Evolutionary conservation across 2,113 vertebrate genomes (phyloP), one percentile per base, ranked within the genome.

Genomic region (Polyodon spathula): DNA sequence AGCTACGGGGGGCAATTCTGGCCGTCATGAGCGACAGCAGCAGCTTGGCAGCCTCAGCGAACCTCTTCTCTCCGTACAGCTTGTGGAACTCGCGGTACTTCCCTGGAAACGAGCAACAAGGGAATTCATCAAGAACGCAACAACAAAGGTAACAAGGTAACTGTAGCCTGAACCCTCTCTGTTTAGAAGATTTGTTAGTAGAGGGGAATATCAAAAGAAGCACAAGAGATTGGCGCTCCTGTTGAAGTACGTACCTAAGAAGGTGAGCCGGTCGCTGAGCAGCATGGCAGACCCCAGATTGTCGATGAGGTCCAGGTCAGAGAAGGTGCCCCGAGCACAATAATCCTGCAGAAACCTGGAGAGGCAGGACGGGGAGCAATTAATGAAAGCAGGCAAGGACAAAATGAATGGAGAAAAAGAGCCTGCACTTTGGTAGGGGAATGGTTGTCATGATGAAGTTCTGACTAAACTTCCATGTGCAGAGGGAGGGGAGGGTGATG

Each of bases 41-140:
- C 46, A 99, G 84, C 65, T 77, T 86, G 0, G 91, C 93, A 0
- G 93, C 95, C 12, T 93, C 93, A 0, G 59, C 41, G 65, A 95
- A 97, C 2, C 68, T 77, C 66, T 93, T 85, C 67, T 99, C 92
- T 4, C 84, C 92, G 0, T 99, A 98, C 0, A 99, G 72, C 56
- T 89, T 84, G 84, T 98, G 96, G 78, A 99, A 99, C 66, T 99
- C 96, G 0, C 94, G 86, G 75, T 98, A 99, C 73, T 99, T 98
- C 6, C 93, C 96, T 93, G 5, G 46, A 7, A 53, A 64, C 38
- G 39, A 16, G 12, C 27, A 40, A 2, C 44, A 6, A 9, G 27
- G 6, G 10, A 46, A 46, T 46, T 46, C 44, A 46, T 3, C 3
- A 4, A 46, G 44, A 5, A 38, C 17, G 39, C 5, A 4, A 40